Evolutionary conservation across 2,113 vertebrate genomes (phyloP).

Genomic region (Ovibos moschatus): DNA sequence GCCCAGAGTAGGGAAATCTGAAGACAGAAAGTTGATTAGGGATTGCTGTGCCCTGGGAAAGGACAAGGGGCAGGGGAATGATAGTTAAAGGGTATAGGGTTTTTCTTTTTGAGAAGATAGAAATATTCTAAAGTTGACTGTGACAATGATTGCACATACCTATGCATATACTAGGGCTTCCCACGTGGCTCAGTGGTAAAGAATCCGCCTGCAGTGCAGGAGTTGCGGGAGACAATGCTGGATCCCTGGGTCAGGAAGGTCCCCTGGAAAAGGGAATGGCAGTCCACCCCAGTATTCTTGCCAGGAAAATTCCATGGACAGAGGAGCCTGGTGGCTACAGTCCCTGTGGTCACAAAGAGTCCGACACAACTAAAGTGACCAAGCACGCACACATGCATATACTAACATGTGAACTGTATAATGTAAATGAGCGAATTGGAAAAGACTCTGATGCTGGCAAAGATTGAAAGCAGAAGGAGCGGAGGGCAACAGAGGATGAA

Average conservation of each 20-base stretch:
- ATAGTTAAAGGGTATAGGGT: background rate
- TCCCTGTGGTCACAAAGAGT: background rate
- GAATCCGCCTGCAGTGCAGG: background rate
- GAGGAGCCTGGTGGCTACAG: background rate
- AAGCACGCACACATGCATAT: background rate
- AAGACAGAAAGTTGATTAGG: background rate
- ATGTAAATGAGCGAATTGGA: background rate
- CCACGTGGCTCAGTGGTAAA: background rate
- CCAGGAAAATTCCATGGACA: background rate
- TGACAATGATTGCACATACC: background rate
- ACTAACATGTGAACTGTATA: background rate
- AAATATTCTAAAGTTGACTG: background rate
- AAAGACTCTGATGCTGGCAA: background rate
- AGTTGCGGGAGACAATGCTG: background rate
- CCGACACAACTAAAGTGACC: background rate
- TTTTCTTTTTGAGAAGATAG: background rate
- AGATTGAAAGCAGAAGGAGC: background rate
- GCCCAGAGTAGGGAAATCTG: background rate
- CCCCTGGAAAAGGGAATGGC: background rate
- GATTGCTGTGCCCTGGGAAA: background rate
- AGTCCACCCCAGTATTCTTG: background rate
- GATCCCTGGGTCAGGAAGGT: background rate
- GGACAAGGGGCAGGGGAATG: background rate
- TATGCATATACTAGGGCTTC: background rate
- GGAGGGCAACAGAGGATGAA: background rate